phyloP scores from a whole-genome alignment of 2,113 vertebrate genomes.

The Cavia porcellus region DNA sequence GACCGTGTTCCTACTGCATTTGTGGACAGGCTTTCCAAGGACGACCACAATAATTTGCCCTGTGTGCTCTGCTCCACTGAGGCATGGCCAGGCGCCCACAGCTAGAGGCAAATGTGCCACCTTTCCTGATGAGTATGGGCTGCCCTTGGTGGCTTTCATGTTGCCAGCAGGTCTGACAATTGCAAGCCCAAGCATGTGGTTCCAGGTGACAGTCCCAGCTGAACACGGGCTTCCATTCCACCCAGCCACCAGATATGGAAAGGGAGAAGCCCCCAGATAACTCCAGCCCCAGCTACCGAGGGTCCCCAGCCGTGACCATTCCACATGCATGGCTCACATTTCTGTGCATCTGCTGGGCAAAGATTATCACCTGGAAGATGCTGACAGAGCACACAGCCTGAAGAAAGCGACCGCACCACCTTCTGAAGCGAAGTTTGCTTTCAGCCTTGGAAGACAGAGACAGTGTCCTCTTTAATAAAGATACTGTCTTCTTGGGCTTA shows the following conservation, averaged over 20 bases:
- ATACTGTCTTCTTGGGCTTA: background rate
- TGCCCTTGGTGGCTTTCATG: background rate
- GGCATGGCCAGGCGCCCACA: background rate
- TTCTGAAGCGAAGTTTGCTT: background rate
- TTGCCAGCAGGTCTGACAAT: background rate
- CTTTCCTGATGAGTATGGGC: background rate
- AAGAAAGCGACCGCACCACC: background rate
- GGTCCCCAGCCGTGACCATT: background rate
- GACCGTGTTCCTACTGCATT: background rate
- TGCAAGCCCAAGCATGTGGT: background rate
- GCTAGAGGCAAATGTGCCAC: background rate
- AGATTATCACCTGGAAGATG: background rate
- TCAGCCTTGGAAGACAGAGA: background rate
- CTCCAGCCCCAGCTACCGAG: background rate
- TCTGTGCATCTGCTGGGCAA: background rate
- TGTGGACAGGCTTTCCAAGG: background rate
- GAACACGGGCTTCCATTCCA: background rate
- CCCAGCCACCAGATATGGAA: background rate
- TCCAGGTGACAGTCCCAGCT: background rate
- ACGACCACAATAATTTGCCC: accelerated
- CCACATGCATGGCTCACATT: background rate
- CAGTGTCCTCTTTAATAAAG: background rate
- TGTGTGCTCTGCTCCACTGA: accelerated
- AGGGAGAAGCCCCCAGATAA: background rate
- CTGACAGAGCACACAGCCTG: background rate